Evolutionary conservation across 2,888 invertebrate genomes (phyloP).

Genomic region (Nebria brevicollis): DNA sequence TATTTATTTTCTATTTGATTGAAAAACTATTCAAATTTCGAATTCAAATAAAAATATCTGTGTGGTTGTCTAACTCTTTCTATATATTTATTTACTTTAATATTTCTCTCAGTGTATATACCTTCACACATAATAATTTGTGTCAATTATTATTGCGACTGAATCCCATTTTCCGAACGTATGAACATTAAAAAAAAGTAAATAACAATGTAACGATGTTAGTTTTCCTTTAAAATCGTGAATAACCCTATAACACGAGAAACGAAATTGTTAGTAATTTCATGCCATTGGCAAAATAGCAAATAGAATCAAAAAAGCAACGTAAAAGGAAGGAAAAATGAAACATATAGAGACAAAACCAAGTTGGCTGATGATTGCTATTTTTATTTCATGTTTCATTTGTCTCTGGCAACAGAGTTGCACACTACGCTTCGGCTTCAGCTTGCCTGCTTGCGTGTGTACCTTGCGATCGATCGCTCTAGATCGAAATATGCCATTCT

Average conservation of each 20-base stretch:
- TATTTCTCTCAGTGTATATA: too few species aligned
- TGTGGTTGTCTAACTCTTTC: too few species aligned
- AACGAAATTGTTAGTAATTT: neutral
- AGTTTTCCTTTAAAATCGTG: neutral
- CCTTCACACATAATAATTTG: too few species aligned
- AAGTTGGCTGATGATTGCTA: conserved; percentile 17
- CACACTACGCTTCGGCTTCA: neutral
- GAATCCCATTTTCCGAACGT: too few species aligned
- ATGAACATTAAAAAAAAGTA: too few species aligned
- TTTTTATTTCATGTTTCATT: conserved; percentile 27
- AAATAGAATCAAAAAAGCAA: neutral
- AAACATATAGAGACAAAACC: conserved; percentile 5
- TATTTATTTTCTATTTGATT: too few species aligned
- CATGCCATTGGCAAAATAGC: neutral
- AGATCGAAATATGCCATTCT: conserved; percentile 27
- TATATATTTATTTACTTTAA: too few species aligned
- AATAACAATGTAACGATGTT: neutral
- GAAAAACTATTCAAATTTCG: too few species aligned
- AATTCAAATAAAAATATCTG: too few species aligned
- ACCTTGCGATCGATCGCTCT: conserved; percentile 21
- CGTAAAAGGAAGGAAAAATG: neutral
- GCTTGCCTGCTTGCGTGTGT: conserved; percentile 7
- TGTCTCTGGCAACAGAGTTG: conserved; percentile 15
- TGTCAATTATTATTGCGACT: too few species aligned
- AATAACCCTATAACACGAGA: neutral